Base-by-base conservation (phyloP, 23 tunicate species). In the Halocynthia aurantium region DNA sequence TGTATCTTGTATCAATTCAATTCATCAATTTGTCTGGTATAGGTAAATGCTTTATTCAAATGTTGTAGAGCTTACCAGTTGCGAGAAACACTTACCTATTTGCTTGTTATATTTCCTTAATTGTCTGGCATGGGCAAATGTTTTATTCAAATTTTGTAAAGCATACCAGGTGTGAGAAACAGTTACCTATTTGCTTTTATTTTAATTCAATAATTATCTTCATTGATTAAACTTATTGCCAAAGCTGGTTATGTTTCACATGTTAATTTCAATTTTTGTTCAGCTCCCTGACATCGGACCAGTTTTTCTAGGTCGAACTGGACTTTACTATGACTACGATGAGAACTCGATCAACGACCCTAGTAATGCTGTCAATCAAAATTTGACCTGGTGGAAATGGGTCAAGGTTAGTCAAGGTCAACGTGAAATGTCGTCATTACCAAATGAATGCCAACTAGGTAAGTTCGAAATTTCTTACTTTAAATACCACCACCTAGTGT, bases 311-410 rank as follows among this genome's bases (percentile, higher is more conserved):
- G 87, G 79, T 62, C 44, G 70, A 31, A 86, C 98, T 17, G 98
- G 98, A 66, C 10, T 92, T 40, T 85, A 86, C 57, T 92, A 86
- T 80, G 92, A 92, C 51, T 92, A 92, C 50, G 82, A 61, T 60
- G 78, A 81, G 13, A 82, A 67, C 18, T 62, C 77, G 6, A 53
- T 40, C 52, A 92, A 92, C 62, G 85, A 82, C 68, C 85, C 84
- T 20, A 51, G 71, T 50, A 84, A 92, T 60, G 18, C 8, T 10
- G 72, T 92, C 52, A 88, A 78, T 49, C 85, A 92, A 40, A 67
- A 18, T 8, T 49, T 53, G 18, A 86, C 57, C 54, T 82, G 85
- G 88, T 92, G 81, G 77, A 72, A 53, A 20, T 92, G 93, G 93
- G 17, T 18, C 44, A 76, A 82, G 44, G 78, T 50, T 50, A 75